These are phyloP conservation scores for Lineus longissimus DNA, from an alignment of 1,140 invertebrate genomes.

Conservation along the genomic window DNA sequence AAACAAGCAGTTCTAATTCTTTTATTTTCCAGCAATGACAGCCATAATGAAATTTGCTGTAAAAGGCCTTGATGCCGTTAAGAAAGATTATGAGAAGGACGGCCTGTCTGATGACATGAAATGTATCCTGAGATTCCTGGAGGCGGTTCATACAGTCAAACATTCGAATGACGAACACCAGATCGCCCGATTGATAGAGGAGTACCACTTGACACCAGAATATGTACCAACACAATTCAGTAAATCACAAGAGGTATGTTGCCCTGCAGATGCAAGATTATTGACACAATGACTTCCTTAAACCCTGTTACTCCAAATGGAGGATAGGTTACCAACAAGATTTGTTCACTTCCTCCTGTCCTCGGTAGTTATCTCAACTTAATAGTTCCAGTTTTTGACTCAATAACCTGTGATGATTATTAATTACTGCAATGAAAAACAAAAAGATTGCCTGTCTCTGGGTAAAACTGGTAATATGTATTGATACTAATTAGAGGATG, in stretches of 20 bases:
- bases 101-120: conserved; percentile 39
- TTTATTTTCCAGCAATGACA: conserved; percentile 53
- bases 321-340: too few species aligned
- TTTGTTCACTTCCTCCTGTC: too few species aligned
- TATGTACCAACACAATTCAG: conserved; percentile 65
- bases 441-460: too few species aligned
- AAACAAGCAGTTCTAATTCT: neutral
- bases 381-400: too few species aligned
- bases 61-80: conserved; percentile 52
- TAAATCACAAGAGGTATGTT: conserved; percentile 59
- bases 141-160: conserved; percentile 60
- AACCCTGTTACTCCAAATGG: too few species aligned
- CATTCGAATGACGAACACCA: conserved; percentile 59
- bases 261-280: conserved; percentile 17
- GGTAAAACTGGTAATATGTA: too few species aligned
- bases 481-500: too few species aligned
- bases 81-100: conserved; percentile 49
- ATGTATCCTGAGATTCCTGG: conserved; percentile 59
- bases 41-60: conserved; percentile 53
- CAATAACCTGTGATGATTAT: too few species aligned
- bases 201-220: conserved; percentile 59
- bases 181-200: conserved; percentile 57
- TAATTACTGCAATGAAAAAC: too few species aligned
- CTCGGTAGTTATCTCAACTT: too few species aligned
- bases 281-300: too few species aligned